Percentiles rank a stretch among this genome's conserved stretches.
Conservation (phyloP, 2,888 invertebrate genomes). For the Stomorhina lunata region DNA sequence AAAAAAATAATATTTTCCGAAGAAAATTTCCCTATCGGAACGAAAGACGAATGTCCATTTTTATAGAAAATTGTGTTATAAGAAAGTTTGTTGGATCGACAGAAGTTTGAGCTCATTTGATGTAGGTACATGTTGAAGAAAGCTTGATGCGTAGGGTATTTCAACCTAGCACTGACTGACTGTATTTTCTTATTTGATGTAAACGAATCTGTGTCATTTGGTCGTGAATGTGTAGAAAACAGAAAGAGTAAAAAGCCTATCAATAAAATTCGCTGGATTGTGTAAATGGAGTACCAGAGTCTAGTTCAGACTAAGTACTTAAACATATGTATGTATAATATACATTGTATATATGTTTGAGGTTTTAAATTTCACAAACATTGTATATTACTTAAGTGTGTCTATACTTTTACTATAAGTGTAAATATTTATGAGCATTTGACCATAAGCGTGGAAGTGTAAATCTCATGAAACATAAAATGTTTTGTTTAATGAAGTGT, state of each 20-base stretch:
- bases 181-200: no score
- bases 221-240: background rate
- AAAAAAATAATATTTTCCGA: no score
- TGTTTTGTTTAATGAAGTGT: constrained; percentile 50
- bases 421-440: background rate
- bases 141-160: no score
- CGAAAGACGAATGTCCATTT: no score
- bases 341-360: background rate
- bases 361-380: constrained; percentile 24
- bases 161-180: no score
- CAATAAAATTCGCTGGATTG: background rate
- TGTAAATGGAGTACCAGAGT: background rate
- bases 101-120: no score
- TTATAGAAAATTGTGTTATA: no score
- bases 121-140: no score
- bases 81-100: no score
- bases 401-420: background rate
- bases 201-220: constrained; percentile 31
- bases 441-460: constrained; percentile 9
- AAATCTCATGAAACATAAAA: constrained; percentile 42
- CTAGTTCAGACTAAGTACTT: no score
- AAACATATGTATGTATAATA: no score
- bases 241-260: constrained; percentile 1
- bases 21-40: no score
- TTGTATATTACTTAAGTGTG: constrained; percentile 11